Evolutionary conservation across 64 coral and sea anemone species (phyloP), one percentile per base, ranked within the genome.

Genomic region (Orbicella faveolata): DNA sequence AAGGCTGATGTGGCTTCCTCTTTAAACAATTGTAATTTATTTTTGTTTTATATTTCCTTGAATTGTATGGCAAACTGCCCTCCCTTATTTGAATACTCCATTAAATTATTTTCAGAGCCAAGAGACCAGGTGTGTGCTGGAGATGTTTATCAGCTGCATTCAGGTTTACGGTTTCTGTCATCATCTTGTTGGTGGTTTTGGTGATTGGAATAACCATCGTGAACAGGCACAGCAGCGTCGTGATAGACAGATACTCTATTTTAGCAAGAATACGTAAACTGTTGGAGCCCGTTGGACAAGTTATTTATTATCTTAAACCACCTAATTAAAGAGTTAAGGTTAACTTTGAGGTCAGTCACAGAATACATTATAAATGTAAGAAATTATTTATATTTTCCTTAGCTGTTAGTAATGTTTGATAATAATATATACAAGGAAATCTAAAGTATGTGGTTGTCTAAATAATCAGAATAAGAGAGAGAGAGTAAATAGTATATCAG

Each of bases 181-280:
- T 85, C 36, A 52, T 73, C 37, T 33, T 85, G 34, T 3, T 72
- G 64, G 8, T 73, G 18, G 14, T 85, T 72, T 21, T 85, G 10
- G 52, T 73, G 13, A 25, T 85, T 52, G 82, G 82, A 25, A 52
- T 85, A 72, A 66, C 65, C 36, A 72, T 85, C 10, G 2, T 85
- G 63, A 41, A 72, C 65, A 73, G 65, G 52, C 20, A 69, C 48
- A 25, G 21, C 14, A 85, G 16, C 17, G 9, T 85, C 52, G 33
- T 72, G 41, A 52, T 52, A 72, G 82, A 73, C 39, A 85, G 36
- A 66, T 8, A 85, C 35, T 72, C 73, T 53, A 25, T 73, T 52
- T 21, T 73, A 19, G 73, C 82, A n/a, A 85, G 68, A 85, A 37
- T 85, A 37, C 20, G 82, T 37, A 85, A 85, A 53, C 16, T 85